Evolutionary conservation across 1,140 invertebrate species (phyloP).

Genomic region (Drosophila truncata): DNA sequence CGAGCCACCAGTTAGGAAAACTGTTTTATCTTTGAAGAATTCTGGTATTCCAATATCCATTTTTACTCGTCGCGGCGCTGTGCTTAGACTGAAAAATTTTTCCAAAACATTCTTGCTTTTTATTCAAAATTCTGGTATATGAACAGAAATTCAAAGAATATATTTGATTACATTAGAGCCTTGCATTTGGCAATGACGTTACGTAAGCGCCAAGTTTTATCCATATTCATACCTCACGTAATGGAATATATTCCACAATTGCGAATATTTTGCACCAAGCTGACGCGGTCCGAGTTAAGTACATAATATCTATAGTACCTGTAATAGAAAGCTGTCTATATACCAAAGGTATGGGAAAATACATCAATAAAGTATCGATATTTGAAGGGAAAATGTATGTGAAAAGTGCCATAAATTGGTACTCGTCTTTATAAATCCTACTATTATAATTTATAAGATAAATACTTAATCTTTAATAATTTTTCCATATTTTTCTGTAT

Average conservation of each 20-base stretch:
- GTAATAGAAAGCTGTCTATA: too few species aligned
- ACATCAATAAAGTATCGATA: too few species aligned
- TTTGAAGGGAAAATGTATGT: too few species aligned
- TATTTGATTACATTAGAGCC: not conserved
- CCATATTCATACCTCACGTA: not conserved
- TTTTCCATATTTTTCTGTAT: too few species aligned
- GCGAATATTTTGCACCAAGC: not conserved
- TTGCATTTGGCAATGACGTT: not conserved
- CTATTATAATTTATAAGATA: too few species aligned
- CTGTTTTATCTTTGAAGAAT: conserved; percentile 51
- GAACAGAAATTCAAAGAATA: not conserved
- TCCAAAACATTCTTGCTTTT: conserved; percentile 1
- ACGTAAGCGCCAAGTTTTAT: not conserved
- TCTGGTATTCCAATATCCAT: conserved; percentile 46
- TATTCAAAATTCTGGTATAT: not conserved
- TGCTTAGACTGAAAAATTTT: not conserved
- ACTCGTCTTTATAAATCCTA: too few species aligned
- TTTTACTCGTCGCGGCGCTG: not conserved
- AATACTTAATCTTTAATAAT: too few species aligned
- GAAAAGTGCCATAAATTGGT: too few species aligned
- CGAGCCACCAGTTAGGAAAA: conserved; percentile 51
- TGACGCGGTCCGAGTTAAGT: not conserved
- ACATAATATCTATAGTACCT: not conserved
- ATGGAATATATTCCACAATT: not conserved
- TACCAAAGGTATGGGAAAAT: too few species aligned